These are phyloP conservation scores for Trachymyrmex cornetzi DNA, from an alignment of 1,140 invertebrate genomes.

Conservation along the genomic window DNA sequence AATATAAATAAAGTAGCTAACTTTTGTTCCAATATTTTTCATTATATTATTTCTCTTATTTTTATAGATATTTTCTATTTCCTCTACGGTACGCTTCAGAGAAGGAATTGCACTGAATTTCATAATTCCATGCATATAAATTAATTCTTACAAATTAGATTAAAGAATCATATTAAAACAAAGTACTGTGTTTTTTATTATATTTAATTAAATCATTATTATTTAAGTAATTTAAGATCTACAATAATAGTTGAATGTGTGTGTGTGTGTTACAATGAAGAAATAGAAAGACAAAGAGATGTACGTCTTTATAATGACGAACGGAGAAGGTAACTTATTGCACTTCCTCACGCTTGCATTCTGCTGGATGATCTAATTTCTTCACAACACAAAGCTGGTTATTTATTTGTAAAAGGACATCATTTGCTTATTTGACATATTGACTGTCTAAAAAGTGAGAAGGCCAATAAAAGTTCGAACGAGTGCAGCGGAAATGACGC, in stretches of 20 bases:
- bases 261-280: background rate
- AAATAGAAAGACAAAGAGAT: background rate
- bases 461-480: constrained; percentile 12
- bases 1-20: too few species aligned
- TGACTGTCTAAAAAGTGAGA: background rate
- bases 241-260: background rate
- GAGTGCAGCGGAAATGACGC: background rate
- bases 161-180: constrained; percentile 9
- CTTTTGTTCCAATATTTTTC: too few species aligned
- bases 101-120: background rate
- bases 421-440: constrained; percentile 17
- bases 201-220: background rate
- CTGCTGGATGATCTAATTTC: background rate
- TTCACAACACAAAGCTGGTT: constrained; percentile 1
- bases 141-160: background rate
- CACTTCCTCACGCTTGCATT: constrained; percentile 10
- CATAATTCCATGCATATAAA: background rate
- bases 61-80: constrained; percentile 3
- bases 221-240: background rate
- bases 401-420: constrained; percentile 20
- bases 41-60: background rate
- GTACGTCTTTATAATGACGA: background rate
- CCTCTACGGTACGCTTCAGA: background rate
- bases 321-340: constrained; percentile 17
- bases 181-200: background rate